phyloP scores from a whole-genome alignment of 2,888 invertebrate genomes.

The Melinaea marsaeus region DNA sequence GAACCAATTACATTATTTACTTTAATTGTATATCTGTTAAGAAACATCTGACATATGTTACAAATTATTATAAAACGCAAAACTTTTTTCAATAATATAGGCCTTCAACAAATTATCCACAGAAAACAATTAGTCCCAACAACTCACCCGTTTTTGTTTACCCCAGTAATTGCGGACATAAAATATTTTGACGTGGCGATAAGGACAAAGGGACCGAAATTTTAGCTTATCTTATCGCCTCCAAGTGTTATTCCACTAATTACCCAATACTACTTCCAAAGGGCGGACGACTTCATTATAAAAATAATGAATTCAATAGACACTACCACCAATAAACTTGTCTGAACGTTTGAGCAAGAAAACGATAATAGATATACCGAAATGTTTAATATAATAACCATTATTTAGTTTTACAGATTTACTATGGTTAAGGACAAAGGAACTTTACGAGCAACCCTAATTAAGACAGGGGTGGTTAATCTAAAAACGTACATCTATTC shows the following conservation, averaged over 20 bases:
- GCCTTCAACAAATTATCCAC: slow-evolving; percentile 26
- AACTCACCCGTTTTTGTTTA: slow-evolving; percentile 37
- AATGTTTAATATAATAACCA: not conserved
- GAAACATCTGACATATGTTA: not conserved
- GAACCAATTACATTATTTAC: not conserved
- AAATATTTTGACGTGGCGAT: slow-evolving; percentile 72
- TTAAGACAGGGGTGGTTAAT: slow-evolving; percentile 36
- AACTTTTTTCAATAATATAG: slow-evolving; percentile 3
- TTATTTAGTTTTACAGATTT: not conserved
- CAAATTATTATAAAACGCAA: slow-evolving; percentile 6
- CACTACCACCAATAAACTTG: not conserved
- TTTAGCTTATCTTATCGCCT: slow-evolving; percentile 64
- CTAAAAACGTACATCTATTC: slow-evolving; percentile 46
- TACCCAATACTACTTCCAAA: slow-evolving; percentile 55
- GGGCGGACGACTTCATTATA: slow-evolving; percentile 58
- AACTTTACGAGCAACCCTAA: slow-evolving; percentile 32
- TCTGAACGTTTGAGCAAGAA: too few relatives aligned
- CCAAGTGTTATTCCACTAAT: slow-evolving; percentile 62
- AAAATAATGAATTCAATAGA: slow-evolving; percentile 14
- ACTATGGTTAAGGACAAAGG: slow-evolving; percentile 7
- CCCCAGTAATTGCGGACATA: slow-evolving; percentile 60
- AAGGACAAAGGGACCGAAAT: slow-evolving; percentile 64
- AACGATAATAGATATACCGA: not conserved
- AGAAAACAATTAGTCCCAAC: slow-evolving; percentile 27
- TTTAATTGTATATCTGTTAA: not conserved